Evolutionary conservation across 1,140 invertebrate genomes (phyloP), one percentile per base, ranked within the genome.

Genomic region (Calephelis virginiensis): DNA sequence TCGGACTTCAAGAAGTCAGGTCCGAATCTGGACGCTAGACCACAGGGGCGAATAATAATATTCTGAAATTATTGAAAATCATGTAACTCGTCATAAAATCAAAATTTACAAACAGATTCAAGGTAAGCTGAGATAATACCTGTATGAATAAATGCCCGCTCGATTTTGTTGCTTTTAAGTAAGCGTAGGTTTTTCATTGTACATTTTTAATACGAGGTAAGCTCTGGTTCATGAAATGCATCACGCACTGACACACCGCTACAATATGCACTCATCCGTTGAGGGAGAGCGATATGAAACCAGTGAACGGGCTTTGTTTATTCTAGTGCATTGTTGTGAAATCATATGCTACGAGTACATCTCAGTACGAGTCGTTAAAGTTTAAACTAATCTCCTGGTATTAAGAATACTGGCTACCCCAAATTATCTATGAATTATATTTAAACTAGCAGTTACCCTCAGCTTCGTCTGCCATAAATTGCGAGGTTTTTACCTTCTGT

Each of bases 251-350:
- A 67, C 69, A 61, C 67, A 63, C 67, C 48, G 64, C 63, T 63
- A 68, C 63, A 66, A 71, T 71, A 71, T 71, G 56, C 64, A 67
- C 64, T 67, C 69, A 71, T 66, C 70, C 66, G 67, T 71, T 64
- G 66, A 49, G 53, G 63, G 17, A 59, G 56, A 40, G 45, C 50
- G 59, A 71, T 68, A 70, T 70, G 69, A 67, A 70, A 65, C 68
- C 64, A 38, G 17, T 61, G 69, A 56, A 56, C 50, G 9, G 50
- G 13, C 17, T 56, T 56, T 28, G 28, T 56, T 53, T 53, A 53
- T 53, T 8, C 14, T 11, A n/a, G 8, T 43, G 40, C 9, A 13
- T 61, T 61, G 60, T 43, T 61, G 50, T 28, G 28, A 28, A 28
- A 28, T 28, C 28, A 28, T 28, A 28, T 28, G 28, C 28, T 28